Evolutionary conservation across 2,888 invertebrate genomes (phyloP), one percentile per base, ranked within the genome.

Genomic region (Empis stercorea): DNA sequence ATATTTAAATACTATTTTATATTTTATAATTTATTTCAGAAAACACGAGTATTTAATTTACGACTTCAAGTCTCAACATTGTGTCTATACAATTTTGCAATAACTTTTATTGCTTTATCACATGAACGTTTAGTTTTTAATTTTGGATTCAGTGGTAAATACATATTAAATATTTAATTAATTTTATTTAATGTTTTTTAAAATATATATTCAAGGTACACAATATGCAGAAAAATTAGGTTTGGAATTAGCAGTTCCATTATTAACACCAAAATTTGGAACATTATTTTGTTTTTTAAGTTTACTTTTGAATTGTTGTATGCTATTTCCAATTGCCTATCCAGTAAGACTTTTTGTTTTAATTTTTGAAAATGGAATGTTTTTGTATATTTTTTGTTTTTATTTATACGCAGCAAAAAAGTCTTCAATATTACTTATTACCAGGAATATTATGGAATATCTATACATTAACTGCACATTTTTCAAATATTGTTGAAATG

Each of bases 361-460:
- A 17, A 15, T n/a, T 15, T n/a, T 4, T 14, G 7, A 34, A 34
- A 34, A 34, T 30, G 14, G 42, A 36, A 10, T 23, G 16, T 17
- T 6, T 2, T 39, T 16, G 23, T 43, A 27, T 42, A 15, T 15
- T 13, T 11, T 40, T 5, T 34, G 1, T 13, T 43, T 17, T 23
- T 17, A 7, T 38, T 44, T 36, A 20, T 36, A 10, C 46, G n/a
- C n/a, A 57, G 57, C 54, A 50, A 39, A 50, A 52, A 16, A 42
- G 50, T 30, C 50, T 52, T 45, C 51, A 54, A 42, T 47, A 52
- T 20, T 57, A 49, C 41, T 51, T 60, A 10, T 40, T 60, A 6
- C 56, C 57, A 1, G 51, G 55, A 14, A 54, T 60, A 17, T 44
- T 58, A 30, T 59, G 59, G 59, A 61, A 60, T 47, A 46, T 59